These are phyloP conservation scores for Synergus japonicus DNA, from an alignment of 2,888 invertebrate species.

Conservation along the genomic window DNA sequence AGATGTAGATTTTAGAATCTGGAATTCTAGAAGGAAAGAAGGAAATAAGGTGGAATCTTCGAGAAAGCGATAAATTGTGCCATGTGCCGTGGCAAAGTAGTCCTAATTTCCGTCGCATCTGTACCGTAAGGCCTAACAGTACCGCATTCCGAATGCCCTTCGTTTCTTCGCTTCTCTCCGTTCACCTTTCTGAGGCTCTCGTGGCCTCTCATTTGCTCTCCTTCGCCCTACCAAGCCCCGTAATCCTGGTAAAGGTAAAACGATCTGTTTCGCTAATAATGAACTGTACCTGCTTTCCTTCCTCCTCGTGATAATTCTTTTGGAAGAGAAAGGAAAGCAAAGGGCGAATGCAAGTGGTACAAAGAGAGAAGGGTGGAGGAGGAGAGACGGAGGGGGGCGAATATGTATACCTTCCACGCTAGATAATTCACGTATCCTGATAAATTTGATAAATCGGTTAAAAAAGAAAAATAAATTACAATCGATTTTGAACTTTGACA, in stretches of 20 bases:
- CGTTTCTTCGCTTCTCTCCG: conserved; percentile 70
- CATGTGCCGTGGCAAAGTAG: conserved; percentile 67
- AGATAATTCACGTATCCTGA: conserved; percentile 1
- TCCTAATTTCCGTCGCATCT: conserved; percentile 75
- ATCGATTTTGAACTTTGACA: not conserved
- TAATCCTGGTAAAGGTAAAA: not conserved
- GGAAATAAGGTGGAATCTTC: conserved; percentile 49
- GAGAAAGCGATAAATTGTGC: conserved; percentile 66
- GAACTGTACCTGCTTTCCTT: not conserved
- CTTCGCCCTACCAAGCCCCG: conserved; percentile 61
- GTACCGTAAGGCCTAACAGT: conserved; percentile 77
- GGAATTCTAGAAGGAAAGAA: conserved; percentile 42
- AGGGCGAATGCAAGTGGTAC: not conserved
- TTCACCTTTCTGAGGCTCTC: conserved; percentile 67
- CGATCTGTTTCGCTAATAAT: not conserved
- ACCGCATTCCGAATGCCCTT: conserved; percentile 75
- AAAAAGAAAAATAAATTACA: not conserved
- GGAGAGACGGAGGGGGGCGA: too few species aligned
- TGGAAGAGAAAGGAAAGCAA: conserved; percentile 8
- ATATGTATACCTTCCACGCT: conserved; percentile 53
- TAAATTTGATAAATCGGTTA: not conserved
- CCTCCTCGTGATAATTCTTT: not conserved
- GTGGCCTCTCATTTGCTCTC: conserved; percentile 67
- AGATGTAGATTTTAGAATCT: conserved; percentile 17
- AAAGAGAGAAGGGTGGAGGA: not conserved